Percentiles rank a stretch among this genome's conserved stretches.
Evolutionary conservation across 2,113 vertebrate genomes (phyloP).

Genomic region (Bubo scandiacus): DNA sequence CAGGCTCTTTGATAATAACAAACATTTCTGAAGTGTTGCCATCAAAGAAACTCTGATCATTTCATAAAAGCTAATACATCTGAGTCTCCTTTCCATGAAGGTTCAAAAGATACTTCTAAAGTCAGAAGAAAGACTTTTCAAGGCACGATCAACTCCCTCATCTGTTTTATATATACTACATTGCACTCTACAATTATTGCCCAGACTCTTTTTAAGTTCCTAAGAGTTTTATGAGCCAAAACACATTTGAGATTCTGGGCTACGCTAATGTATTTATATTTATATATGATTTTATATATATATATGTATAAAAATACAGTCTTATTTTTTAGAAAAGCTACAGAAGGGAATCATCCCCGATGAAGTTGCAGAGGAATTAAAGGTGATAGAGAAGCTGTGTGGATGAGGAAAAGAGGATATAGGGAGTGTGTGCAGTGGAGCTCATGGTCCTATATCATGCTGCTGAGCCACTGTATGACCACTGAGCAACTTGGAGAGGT

Average conservation of each 20-base stretch:
- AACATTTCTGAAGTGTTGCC: neutral
- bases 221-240: neutral
- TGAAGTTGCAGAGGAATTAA: neutral
- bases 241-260: neutral
- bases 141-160: neutral
- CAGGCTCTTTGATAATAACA: neutral
- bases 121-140: neutral
- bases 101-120: neutral
- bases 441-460: neutral
- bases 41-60: neutral
- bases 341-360: neutral
- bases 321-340: neutral
- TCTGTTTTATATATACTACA: neutral
- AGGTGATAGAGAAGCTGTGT: neutral
- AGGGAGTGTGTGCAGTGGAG: neutral
- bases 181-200: neutral
- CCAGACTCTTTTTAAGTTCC: neutral
- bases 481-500: fast-evolving
- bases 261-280: neutral
- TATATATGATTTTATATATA: no score
- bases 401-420: neutral
- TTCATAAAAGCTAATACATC: neutral
- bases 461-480: neutral
- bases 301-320: neutral
- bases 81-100: neutral